These are phyloP conservation scores for Diceros bicornis DNA, from an alignment of 2,797 vertebrate genomes.

Conservation along the genomic window DNA sequence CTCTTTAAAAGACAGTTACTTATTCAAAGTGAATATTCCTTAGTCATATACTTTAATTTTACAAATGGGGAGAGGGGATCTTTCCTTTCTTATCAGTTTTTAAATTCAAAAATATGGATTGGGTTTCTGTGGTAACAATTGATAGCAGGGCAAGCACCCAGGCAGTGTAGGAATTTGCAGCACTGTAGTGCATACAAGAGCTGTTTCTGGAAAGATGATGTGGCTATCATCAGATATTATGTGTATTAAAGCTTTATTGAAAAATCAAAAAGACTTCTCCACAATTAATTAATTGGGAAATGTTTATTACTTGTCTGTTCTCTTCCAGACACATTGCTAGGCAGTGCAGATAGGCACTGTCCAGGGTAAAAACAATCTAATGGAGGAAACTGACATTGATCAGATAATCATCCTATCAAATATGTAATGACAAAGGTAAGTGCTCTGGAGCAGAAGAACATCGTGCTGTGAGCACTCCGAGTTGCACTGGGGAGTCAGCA, in stretches of 20 bases:
- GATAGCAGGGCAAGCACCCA: background rate
- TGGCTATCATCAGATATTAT: slow-evolving; percentile 9
- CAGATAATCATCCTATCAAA: slow-evolving; percentile 35
- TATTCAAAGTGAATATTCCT: slow-evolving; percentile 61
- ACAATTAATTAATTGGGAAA: slow-evolving; percentile 62
- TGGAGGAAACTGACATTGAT: slow-evolving; percentile 35
- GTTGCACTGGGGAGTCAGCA: background rate
- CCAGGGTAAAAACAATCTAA: background rate
- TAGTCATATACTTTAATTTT: slow-evolving; percentile 55
- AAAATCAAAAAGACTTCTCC: slow-evolving; percentile 30
- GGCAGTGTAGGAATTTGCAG: slow-evolving; percentile 26
- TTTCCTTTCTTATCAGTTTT: slow-evolving; percentile 50
- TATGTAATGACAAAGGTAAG: background rate
- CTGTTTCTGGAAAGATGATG: slow-evolving; percentile 54
- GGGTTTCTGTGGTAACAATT: slow-evolving; percentile 72
- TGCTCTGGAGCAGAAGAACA: background rate
- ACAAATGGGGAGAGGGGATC: background rate
- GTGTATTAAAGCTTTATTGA: slow-evolving; percentile 24
- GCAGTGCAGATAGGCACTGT: background rate
- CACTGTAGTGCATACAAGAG: background rate
- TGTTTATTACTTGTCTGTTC: slow-evolving; percentile 37
- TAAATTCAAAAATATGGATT: slow-evolving; percentile 45
- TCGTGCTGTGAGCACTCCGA: background rate
- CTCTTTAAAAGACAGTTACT: slow-evolving; percentile 22
- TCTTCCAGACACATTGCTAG: slow-evolving; percentile 22